Base-by-base conservation (phyloP, 2,888 invertebrate genomes). In the Caenorhabditis angaria region DNA sequence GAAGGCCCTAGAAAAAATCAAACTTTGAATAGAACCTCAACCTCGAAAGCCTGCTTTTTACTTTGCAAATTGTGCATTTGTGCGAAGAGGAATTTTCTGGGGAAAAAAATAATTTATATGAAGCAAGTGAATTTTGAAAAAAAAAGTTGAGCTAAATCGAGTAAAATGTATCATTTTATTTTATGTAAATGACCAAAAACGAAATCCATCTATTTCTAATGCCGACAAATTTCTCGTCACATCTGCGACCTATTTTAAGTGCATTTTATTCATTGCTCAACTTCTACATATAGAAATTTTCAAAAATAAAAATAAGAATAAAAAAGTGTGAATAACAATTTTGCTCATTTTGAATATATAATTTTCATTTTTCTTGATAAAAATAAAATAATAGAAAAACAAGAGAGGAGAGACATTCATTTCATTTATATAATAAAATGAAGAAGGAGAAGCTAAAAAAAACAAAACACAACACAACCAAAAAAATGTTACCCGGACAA, bases 61-160 rank as follows among this genome's bases (percentile, higher is more conserved):
- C 24, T 24, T 41, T 59, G 59, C 59, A 59, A 35, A 25, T 59
- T 59, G 59, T 59, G 59, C 59, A 59, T 59, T 41, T 12, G 18
- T 41, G 41, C 5, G 14, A n/a, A n/a, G n/a, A n/a, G n/a, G n/a
- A n/a, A n/a, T n/a, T n/a, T n/a, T n/a, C n/a, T n/a, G n/a, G n/a
- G n/a, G n/a, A n/a, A n/a, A n/a, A n/a, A n/a, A n/a, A n/a, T n/a
- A n/a, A n/a, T n/a, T n/a, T n/a, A n/a, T n/a, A n/a, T n/a, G n/a
- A n/a, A n/a, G n/a, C n/a, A n/a, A n/a, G n/a, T n/a, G n/a, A 55
- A 5, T 25, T n/a, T 10, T 12, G 24, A 55, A 14, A 25, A 55
- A 55, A 55, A 27, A 20, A 53, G 18, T 20, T 41, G 41, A 41
- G 41, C 14, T 18, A 41, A 41, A 41, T 41, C n/a, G n/a, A n/a